Evolutionary conservation across 2,113 vertebrate species (phyloP), one percentile per base, ranked within the genome.

Genomic region (Percina caprodes): DNA sequence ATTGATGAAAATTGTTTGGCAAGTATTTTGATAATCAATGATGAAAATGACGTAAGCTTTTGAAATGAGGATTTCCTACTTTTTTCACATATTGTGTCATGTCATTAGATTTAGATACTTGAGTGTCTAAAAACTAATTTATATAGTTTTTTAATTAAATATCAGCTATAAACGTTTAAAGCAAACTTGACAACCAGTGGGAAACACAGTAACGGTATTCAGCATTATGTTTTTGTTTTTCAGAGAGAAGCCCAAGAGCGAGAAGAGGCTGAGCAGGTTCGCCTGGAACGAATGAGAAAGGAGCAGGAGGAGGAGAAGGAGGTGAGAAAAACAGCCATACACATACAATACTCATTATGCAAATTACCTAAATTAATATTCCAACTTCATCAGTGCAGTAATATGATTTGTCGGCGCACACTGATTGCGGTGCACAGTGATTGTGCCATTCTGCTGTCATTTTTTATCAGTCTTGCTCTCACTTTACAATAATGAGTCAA

Each of bases 301-400:
- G 98, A 99, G 48, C 97, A 99, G 90, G 98, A 99, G 84, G 97
- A 99, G 49, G 98, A 99, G 85, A 97, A 97, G 84, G 97, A 99
- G 97, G 98, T 99, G 83, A 82, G 94, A 68, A 46, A 42, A 10
- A 24, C 61, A 23, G 9, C 35, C 0, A 48, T 16, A 39, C 26
- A 45, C 56, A 60, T n/a, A 52, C 24, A 6, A 48, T 6, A 10
- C 8, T 70, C 48, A 56, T 61, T 42, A 56, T 45, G 45, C 35
- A 76, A 54, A 76, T 79, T 6, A 0, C 13, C 3, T 23, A 66
- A 21, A 82, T 78, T 56, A 16, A 65, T 74, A 58, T 66, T 65
- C 45, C 24, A 62, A 52, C 15, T 46, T 68, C 39, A 77, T 61
- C 78, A 66, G 33, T 46, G n/a, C 23, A 60, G 18, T 5, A 26